Evolutionary conservation across 2,888 invertebrate species (phyloP), one percentile per base, ranked within the genome.

Genomic region (Synergus laeviventris): DNA sequence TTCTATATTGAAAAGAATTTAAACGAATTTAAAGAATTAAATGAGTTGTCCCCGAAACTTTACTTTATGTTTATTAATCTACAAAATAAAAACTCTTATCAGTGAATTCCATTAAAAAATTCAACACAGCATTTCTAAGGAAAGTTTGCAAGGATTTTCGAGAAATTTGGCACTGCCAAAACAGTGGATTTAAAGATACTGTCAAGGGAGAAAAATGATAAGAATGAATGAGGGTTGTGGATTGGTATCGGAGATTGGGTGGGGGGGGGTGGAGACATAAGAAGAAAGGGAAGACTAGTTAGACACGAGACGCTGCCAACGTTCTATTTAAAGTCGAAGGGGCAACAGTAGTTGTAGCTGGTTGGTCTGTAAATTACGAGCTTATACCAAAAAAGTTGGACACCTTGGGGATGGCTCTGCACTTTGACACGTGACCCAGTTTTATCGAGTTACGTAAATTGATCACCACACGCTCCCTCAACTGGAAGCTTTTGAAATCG

Each of bases 341-440:
- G 86, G 86, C 24, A 42, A 82, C 85, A 85, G 86, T 82, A 31
- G 83, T 86, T 85, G 86, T 82, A 84, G 83, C 84, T 84, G 82
- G 85, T 85, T 85, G 82, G 84, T 83, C 82, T 83, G 86, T 90
- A 90, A 90, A 90, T 90, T 90, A 90, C 88, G 89, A 89, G 89
- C 86, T 87, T 87, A 85, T 85, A 84, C 84, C 82, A 85, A 86
- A 88, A 82, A 86, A 85, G 86, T 89, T 89, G 86, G 87, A 89
- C 89, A 88, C 87, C 87, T 88, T 86, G 85, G 87, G 85, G 86
- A 88, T 87, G 86, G 86, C 86, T 86, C 86, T 84, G 88, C 87
- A 86, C 87, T 89, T 89, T 89, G 89, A 90, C 89, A 88, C 86
- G 86, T 86, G 89, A 89, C 90, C 90, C 85, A 90, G 84, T 90